These are phyloP conservation scores for Pasiphila rectangulata DNA, from an alignment of 2,888 invertebrate genomes.

Conservation along the genomic window DNA sequence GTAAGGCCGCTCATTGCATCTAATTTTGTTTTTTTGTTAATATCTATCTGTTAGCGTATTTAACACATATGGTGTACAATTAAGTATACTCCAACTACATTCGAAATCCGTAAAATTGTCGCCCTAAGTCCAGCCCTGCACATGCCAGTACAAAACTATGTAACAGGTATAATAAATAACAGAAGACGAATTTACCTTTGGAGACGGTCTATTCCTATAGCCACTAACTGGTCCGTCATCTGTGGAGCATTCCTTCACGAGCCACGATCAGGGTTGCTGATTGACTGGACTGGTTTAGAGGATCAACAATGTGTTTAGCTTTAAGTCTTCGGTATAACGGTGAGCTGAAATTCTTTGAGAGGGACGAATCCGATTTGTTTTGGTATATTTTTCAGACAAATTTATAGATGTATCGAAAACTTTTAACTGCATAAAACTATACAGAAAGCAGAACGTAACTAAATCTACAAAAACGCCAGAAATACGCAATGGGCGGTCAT, in stretches of 20 bases:
- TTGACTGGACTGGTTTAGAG: slow-evolving; percentile 15
- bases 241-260: slow-evolving; percentile 25
- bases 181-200: slow-evolving; percentile 31
- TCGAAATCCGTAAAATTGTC: too few relatives aligned
- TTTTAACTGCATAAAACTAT: too few relatives aligned
- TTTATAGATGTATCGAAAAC: too few relatives aligned
- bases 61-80: too few relatives aligned
- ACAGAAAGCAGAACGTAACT: too few relatives aligned
- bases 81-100: too few relatives aligned
- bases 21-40: too few relatives aligned
- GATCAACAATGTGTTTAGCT: not conserved
- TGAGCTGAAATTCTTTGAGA: not conserved
- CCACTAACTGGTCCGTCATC: slow-evolving; percentile 7
- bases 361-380: too few relatives aligned
- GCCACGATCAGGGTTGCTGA: slow-evolving; percentile 1
- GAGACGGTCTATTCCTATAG: slow-evolving; percentile 29
- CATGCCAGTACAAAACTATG: slow-evolving; percentile 16
- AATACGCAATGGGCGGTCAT: too few relatives aligned
- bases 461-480: too few relatives aligned
- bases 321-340: not conserved
- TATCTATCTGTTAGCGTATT: too few relatives aligned
- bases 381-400: not conserved
- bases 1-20: too few relatives aligned
- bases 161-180: slow-evolving; percentile 30
- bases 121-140: slow-evolving; percentile 2